Conservation (phyloP, 2,888 invertebrate genomes). For the Scelioninae gen. 2 region DNA sequence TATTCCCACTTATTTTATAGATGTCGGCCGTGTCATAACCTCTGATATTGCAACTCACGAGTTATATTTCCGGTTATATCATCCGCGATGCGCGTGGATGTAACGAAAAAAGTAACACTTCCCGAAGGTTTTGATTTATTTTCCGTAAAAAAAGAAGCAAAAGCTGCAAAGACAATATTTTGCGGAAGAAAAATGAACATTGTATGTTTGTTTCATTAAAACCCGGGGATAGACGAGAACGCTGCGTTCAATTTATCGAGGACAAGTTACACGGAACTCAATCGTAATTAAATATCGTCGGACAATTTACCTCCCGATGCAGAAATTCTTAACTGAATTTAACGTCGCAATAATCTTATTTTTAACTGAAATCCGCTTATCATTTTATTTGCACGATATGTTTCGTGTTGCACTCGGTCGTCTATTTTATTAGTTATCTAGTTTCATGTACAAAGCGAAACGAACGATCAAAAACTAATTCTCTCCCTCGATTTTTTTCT, state of each 20-base stretch:
- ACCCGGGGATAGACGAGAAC: background rate
- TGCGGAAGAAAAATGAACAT: constrained; percentile 1
- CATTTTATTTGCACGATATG: constrained; percentile 35
- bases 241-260: no score
- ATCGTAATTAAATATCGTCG: constrained; percentile 43
- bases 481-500: no score
- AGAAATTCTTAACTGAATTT: constrained; percentile 22
- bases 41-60: constrained; percentile 51
- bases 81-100: constrained; percentile 36
- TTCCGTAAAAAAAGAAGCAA: constrained; percentile 12
- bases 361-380: constrained; percentile 32
- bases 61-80: constrained; percentile 56
- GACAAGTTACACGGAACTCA: constrained; percentile 23
- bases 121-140: constrained; percentile 47
- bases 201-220: background rate
- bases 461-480: no score
- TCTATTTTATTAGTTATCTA: constrained; percentile 33
- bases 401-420: constrained; percentile 37
- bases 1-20: constrained; percentile 47
- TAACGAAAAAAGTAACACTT: constrained; percentile 34
- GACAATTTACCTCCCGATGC: constrained; percentile 17
- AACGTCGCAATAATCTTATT: constrained; percentile 36
- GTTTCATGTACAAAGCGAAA: constrained; percentile 7
- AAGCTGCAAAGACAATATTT: constrained; percentile 28
- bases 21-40: constrained; percentile 38